phyloP scores from a whole-genome alignment of 2,888 invertebrate genomes.

The Pharmacophagus antenor region DNA sequence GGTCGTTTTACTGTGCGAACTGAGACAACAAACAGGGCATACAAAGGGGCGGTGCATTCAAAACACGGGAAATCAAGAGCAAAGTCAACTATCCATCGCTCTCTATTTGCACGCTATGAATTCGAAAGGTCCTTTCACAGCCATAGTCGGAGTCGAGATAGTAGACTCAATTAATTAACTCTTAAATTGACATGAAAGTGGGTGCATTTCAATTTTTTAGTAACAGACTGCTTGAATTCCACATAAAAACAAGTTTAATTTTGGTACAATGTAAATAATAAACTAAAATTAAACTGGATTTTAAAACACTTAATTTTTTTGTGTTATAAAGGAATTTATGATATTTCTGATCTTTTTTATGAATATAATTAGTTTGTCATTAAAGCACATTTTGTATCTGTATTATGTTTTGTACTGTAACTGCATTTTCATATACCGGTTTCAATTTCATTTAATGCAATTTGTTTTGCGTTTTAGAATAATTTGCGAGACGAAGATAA shows the following conservation, averaged over 20 bases:
- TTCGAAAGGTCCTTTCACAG: conserved; percentile 55
- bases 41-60: conserved; percentile 48
- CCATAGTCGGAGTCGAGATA: conserved; percentile 35
- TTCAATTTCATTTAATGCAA: not conserved
- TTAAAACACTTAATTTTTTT: too few species aligned
- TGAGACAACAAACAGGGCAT: conserved; percentile 38
- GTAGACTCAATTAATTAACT: conserved; percentile 7
- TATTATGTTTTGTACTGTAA: not conserved
- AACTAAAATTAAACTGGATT: too few species aligned
- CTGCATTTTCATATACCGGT: not conserved
- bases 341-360: too few species aligned
- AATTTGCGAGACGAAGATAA: conserved; percentile 25
- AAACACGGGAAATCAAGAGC: conserved; percentile 73
- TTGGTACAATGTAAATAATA: too few species aligned
- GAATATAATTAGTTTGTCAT: too few species aligned
- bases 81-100: conserved; percentile 63
- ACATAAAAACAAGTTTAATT: too few species aligned
- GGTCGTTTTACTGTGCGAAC: conserved; percentile 21
- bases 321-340: too few species aligned
- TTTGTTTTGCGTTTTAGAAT: conserved; percentile 5
- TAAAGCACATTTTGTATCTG: too few species aligned
- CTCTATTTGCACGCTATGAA: conserved; percentile 62
- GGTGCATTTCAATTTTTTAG: not conserved
- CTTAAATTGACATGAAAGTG: not conserved
- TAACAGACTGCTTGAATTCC: too few species aligned